phyloP scores from a whole-genome alignment of 2,888 invertebrate genomes.

The Leptinotarsa peninsularis region DNA sequence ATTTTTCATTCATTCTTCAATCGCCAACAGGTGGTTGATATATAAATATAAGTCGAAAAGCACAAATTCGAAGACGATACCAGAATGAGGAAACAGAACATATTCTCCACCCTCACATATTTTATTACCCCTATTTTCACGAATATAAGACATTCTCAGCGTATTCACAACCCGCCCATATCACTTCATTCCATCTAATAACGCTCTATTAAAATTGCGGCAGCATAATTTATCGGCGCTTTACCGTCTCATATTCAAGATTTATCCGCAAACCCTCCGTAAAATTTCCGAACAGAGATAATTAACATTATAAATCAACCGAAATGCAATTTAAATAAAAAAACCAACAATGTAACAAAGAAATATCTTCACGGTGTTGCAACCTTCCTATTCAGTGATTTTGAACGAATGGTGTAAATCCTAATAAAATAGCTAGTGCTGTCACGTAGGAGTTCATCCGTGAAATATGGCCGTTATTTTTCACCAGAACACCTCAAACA shows the following conservation, averaged over 20 bases:
- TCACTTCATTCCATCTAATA: conserved; percentile 6
- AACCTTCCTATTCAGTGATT: conserved; percentile 46
- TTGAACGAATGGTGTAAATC: conserved; percentile 47
- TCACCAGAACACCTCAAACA: conserved; percentile 43
- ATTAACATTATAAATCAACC: conserved; percentile 36
- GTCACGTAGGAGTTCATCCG: conserved; percentile 51
- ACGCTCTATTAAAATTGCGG: conserved; percentile 24
- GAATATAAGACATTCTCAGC: background rate
- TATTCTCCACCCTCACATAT: too few species aligned
- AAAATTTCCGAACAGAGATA: conserved; percentile 30
- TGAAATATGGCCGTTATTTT: conserved; percentile 57
- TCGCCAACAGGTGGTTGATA: too few species aligned
- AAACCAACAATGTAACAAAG: conserved; percentile 36
- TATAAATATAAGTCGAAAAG: too few species aligned
- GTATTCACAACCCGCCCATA: background rate
- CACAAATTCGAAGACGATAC: too few species aligned
- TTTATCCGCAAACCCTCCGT: conserved; percentile 22
- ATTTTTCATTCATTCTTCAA: too few species aligned
- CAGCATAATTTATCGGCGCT: conserved; percentile 23
- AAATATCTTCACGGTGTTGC: conserved; percentile 41
- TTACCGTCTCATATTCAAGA: conserved; percentile 27
- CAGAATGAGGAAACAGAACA: too few species aligned
- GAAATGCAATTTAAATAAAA: conserved; percentile 34
- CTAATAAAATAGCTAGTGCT: conserved; percentile 46
- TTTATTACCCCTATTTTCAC: background rate